Base-by-base conservation (phyloP, 2,888 invertebrate species). In the Serripes groenlandicus region DNA sequence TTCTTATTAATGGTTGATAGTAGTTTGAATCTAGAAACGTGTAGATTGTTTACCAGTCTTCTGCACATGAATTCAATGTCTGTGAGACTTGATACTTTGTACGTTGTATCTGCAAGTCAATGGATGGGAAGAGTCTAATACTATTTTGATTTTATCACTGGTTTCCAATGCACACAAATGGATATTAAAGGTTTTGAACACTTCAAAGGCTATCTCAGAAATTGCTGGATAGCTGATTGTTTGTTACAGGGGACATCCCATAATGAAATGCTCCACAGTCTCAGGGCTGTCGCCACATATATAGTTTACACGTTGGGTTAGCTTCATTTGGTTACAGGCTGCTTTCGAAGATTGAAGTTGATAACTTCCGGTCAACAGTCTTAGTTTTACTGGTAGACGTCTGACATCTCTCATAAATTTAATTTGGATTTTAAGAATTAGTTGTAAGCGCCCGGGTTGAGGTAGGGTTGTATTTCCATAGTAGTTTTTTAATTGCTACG, bases 391-490 rank as follows among this genome's bases (percentile, higher is more conserved):
- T 34, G 66, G 66, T 3, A 66, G 9, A 21, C 66, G 32, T 9
- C 56, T 9, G 5, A 56, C 56, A n/a, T 9, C 56, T 7, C 56
- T 18, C 56, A 56, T 56, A n/a, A 23, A 56, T 23, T 56, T 56
- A 9, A 56, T n/a, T 7, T 11, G 23, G 23, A n/a, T n/a, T 7
- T 7, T 7, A 56, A 56, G 23, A 23, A 56, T 56, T 56, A n/a
- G 56, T 7, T 56, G 56, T 18, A 56, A 23, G 5, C n/a, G 11
- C 7, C 56, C 56, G 7, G 15, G 56, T 18, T 56, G 34, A 34
- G 5, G 37, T 23, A 26, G 69, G 69, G 18, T 56, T n/a, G 42
- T 75, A 75, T 58, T 23, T 69, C 56, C 2, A 28, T 23, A 69
- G 26, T 2, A 69, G 3, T 30, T 37, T 68, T n/a, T 58, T 60